A percentile compares a stretch with the other conserved stretches of the same genome.
These are phyloP conservation scores for Aphidius ervi DNA, from an alignment of 1,140 invertebrate species.

Conservation along the genomic window DNA sequence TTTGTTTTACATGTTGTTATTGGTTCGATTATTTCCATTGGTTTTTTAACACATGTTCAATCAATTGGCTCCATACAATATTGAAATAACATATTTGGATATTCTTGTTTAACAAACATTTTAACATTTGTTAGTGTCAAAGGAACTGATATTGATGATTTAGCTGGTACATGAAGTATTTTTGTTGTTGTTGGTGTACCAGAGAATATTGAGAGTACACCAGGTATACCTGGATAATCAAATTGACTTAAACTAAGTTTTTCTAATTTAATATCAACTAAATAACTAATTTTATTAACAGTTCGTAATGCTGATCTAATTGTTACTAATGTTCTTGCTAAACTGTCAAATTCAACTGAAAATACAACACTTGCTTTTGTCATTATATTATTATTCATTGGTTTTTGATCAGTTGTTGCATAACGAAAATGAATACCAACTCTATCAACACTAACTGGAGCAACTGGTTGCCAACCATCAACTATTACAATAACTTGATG, in stretches of 20 bases:
- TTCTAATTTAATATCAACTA: conserved; percentile 68
- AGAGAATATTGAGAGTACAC: conserved; percentile 10
- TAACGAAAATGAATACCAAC: conserved; percentile 91
- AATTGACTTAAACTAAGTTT: conserved; percentile 47
- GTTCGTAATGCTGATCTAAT: conserved; percentile 84
- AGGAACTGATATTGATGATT: conserved; percentile 60
- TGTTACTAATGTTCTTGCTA: conserved; percentile 92
- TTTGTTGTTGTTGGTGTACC: conserved; percentile 30
- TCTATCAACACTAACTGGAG: conserved; percentile 89
- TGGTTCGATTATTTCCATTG: conserved; percentile 56
- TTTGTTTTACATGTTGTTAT: conserved; percentile 46
- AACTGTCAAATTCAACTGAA: conserved; percentile 85
- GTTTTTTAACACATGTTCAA: conserved; percentile 63
- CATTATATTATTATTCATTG: conserved; percentile 12
- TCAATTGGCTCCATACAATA: conserved; percentile 62
- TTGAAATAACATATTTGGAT: conserved; percentile 49
- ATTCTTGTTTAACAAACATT: conserved; percentile 59
- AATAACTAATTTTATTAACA: conserved; percentile 69
- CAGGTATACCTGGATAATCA: conserved; percentile 22
- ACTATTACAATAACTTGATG: conserved; percentile 86
- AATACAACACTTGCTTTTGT: conserved; percentile 74
- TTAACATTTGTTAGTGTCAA: conserved; percentile 60
- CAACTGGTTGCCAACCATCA: conserved; percentile 83
- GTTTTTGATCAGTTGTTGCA: conserved; percentile 55
- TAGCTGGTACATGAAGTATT: conserved; percentile 45